A percentile compares a stretch with the other conserved stretches of the same genome.
Conservation (phyloP, 2,113 vertebrate genomes). For the Hippopotamus amphibius region DNA sequence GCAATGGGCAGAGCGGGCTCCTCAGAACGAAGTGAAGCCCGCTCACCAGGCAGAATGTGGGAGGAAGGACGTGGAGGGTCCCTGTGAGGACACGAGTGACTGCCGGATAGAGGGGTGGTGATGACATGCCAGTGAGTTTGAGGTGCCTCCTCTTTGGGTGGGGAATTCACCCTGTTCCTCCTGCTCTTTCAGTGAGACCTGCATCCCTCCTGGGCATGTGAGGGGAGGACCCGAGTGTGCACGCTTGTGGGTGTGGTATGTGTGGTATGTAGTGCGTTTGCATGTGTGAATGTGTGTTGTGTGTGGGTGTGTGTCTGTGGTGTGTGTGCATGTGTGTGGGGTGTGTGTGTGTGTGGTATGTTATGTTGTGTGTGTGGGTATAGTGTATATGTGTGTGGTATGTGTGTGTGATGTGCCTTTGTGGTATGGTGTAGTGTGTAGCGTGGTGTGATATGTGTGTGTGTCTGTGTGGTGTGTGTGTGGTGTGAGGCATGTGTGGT, state of each 20-base stretch:
- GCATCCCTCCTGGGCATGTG: fast-evolving
- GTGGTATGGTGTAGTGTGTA: neutral
- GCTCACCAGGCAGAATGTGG: fast-evolving
- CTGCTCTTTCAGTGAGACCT: neutral
- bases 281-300: neutral
- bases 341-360: neutral
- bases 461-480: neutral
- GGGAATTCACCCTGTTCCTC: neutral
- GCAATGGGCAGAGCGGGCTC: fast-evolving
- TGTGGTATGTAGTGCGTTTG: neutral
- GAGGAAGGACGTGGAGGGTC: fast-evolving
- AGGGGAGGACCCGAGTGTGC: neutral
- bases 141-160: fast-evolving
- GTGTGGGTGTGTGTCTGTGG: neutral
- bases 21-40: neutral
- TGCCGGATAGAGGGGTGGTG: fast-evolving
- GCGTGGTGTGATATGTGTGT: neutral
- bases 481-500: neutral
- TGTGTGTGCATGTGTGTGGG: neutral
- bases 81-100: neutral
- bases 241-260: neutral
- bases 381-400: too few relatives aligned
- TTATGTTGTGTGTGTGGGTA: neutral
- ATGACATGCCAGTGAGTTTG: fast-evolving
- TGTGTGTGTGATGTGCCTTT: neutral